A percentile compares a stretch with the other conserved stretches of the same genome.
Evolutionary conservation across 2,888 invertebrate species (phyloP).

Genomic region (Linyphia triangularis): DNA sequence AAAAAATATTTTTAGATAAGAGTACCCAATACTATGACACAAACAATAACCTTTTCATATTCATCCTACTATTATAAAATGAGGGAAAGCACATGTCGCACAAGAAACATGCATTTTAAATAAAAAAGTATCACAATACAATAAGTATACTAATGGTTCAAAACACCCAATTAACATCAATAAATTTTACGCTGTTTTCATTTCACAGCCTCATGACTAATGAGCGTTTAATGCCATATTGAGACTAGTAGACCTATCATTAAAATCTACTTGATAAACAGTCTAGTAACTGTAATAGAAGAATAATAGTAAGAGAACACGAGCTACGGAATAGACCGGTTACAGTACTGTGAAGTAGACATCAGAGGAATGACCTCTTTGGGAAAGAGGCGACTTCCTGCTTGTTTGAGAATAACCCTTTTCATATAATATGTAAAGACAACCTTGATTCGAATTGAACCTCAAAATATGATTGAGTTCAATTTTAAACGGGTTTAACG

Average conservation of each 20-base stretch:
- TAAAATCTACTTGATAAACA: background rate
- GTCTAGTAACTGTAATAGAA: background rate
- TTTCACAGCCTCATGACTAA: too few species aligned
- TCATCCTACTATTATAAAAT: too few species aligned
- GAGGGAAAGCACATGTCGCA: background rate
- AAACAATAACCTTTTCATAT: too few species aligned
- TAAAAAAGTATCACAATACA: background rate
- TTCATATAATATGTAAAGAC: background rate
- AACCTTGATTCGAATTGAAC: background rate
- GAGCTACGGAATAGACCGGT: background rate
- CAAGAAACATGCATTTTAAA: background rate
- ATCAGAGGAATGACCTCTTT: constrained; percentile 29
- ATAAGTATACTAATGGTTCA: background rate
- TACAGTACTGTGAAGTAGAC: background rate
- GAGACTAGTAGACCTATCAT: background rate
- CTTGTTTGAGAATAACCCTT: background rate
- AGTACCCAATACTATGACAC: too few species aligned
- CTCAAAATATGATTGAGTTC: background rate
- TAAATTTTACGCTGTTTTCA: background rate
- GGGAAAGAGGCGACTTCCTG: constrained; percentile 20
- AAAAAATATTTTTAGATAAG: too few species aligned
- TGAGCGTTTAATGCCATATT: background rate
- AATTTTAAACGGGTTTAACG: background rate
- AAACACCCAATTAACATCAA: background rate
- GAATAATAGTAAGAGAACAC: background rate